A percentile compares a stretch with the other conserved stretches of the same genome.
Evolutionary conservation across 64 coral and sea anemone species (phyloP).

Genomic region (Dendronephthya gigantea): DNA sequence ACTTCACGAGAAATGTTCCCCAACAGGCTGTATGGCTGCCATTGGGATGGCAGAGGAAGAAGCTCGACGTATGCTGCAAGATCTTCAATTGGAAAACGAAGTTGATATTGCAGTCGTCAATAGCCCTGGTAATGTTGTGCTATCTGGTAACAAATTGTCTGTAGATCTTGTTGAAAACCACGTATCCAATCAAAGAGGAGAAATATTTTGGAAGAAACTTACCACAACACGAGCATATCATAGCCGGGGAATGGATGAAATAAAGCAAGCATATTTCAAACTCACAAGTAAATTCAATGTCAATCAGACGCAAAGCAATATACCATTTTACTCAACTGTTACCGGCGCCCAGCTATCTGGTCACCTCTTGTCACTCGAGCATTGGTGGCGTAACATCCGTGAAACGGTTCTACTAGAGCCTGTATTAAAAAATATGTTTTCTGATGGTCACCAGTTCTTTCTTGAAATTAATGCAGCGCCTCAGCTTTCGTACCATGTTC

Average conservation of each 20-base stretch:
- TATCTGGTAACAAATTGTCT: conserved; percentile 48
- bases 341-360: conserved; percentile 26
- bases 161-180: conserved; percentile 34
- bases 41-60: conserved; percentile 43
- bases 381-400: conserved; percentile 74
- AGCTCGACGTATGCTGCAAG: conserved; percentile 15
- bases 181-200: neutral
- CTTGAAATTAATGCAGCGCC: conserved; percentile 58
- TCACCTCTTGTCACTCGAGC: conserved; percentile 15
- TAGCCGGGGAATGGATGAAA: conserved; percentile 45
- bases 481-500: conserved; percentile 43
- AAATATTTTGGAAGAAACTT: conserved; percentile 53
- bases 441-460: conserved; percentile 37
- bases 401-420: conserved; percentile 41
- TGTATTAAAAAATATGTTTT: conserved; percentile 26
- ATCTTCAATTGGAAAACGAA: conserved; percentile 21
- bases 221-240: conserved; percentile 59
- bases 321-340: conserved; percentile 46
- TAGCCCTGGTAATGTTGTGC: conserved; percentile 45
- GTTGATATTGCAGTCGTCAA: conserved; percentile 49
- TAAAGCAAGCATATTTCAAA: neutral
- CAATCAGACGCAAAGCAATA: neutral
- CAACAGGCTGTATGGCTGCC: conserved; percentile 58
- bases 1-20: conserved; percentile 45
- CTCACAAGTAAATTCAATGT: neutral